Conservation (phyloP, 2,797 vertebrate genomes). For the Xenops minutus region DNA sequence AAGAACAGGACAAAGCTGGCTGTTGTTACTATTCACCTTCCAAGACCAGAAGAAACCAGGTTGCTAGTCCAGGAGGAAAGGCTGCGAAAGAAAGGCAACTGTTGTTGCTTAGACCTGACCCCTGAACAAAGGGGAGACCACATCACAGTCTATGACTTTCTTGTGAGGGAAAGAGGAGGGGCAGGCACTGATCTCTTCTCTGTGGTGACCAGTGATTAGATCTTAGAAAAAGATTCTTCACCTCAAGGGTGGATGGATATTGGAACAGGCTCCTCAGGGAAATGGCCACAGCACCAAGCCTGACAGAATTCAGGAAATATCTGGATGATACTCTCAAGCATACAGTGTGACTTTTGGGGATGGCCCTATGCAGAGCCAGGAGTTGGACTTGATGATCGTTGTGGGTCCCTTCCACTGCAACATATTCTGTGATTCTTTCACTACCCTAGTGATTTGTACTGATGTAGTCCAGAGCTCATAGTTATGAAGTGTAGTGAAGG, state of each 20-base stretch:
- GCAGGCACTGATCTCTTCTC: not conserved
- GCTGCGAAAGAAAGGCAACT: not conserved
- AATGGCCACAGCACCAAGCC: not conserved
- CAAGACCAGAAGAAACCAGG: accelerated
- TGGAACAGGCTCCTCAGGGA: not conserved
- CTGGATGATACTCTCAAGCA: not conserved
- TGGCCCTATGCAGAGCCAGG: not conserved
- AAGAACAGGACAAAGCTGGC: not conserved
- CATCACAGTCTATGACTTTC: not conserved
- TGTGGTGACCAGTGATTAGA: not conserved
- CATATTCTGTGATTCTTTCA: not conserved
- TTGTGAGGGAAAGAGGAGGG: not conserved
- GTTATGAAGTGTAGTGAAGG: no score
- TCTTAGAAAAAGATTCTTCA: not conserved
- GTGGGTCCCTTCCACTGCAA: not conserved
- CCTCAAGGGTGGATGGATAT: not conserved
- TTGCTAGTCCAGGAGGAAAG: not conserved
- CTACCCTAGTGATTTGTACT: not conserved
- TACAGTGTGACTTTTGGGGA: not conserved
- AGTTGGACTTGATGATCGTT: not conserved
- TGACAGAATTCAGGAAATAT: not conserved
- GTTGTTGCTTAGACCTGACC: not conserved
- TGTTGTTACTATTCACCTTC: not conserved
- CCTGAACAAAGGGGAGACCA: not conserved
- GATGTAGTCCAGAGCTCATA: not conserved